These are phyloP conservation scores for Gastrophryne carolinensis DNA, from an alignment of 2,797 vertebrate genomes.

Conservation along the genomic window DNA sequence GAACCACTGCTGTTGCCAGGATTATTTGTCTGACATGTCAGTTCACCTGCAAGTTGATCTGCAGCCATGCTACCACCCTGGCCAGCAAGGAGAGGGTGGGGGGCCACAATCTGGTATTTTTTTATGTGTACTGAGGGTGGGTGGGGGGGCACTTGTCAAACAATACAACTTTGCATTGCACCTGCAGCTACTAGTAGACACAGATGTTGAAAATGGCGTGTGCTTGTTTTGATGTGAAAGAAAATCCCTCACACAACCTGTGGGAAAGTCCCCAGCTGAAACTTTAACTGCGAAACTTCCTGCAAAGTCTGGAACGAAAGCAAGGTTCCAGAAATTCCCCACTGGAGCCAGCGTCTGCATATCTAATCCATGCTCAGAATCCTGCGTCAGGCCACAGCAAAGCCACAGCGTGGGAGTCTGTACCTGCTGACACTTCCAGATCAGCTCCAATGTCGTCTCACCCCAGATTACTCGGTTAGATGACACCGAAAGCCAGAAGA, in stretches of 20 bases:
- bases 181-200: too few relatives aligned
- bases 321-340: constrained; percentile 36
- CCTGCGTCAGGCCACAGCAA: background rate
- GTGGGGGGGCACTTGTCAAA: too few relatives aligned
- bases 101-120: too few relatives aligned
- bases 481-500: background rate
- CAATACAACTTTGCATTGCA: too few relatives aligned
- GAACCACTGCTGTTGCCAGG: too few relatives aligned
- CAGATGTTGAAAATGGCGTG: constrained; percentile 10
- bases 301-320: constrained; percentile 36
- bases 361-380: constrained; percentile 33
- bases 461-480: background rate
- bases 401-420: background rate
- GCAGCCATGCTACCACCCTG: too few relatives aligned
- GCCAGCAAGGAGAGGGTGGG: too few relatives aligned
- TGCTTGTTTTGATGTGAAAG: constrained; percentile 35
- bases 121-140: too few relatives aligned
- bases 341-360: constrained; percentile 24
- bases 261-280: constrained; percentile 48
- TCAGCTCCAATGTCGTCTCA: constrained; percentile 9
- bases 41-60: too few relatives aligned
- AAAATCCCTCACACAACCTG: constrained; percentile 29
- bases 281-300: constrained; percentile 41
- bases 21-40: too few relatives aligned
- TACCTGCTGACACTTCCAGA: constrained; percentile 46